Percentiles rank a stretch among this genome's conserved stretches.
Conservation (phyloP, 2,888 invertebrate genomes). For the Invenusta paracnida region DNA sequence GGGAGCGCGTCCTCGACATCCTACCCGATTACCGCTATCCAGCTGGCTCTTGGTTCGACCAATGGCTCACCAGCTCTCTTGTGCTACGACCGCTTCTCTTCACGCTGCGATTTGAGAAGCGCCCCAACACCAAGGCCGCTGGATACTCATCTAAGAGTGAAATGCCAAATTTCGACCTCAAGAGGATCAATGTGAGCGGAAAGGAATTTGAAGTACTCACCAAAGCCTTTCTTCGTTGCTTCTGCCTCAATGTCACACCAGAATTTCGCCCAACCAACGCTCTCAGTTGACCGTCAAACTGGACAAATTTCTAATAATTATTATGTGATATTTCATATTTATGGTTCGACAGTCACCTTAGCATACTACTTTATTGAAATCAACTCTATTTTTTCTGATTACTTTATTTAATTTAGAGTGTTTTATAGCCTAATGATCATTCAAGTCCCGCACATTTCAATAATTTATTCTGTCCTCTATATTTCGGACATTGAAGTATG, state of each 20-base stretch:
- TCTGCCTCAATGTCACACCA: neutral
- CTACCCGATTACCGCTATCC: neutral
- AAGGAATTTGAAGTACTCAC: neutral
- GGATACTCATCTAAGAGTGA: neutral
- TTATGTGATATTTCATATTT: too few species aligned
- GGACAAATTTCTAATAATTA: too few species aligned
- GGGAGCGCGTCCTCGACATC: neutral
- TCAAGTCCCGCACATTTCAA: too few species aligned
- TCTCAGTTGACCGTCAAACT: too few species aligned
- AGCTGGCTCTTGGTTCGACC: neutral
- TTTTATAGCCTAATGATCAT: too few species aligned
- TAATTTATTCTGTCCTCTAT: too few species aligned
- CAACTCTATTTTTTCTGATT: too few species aligned
- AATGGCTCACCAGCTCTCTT: neutral
- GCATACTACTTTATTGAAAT: too few species aligned
- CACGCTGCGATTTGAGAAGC: neutral
- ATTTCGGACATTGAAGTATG: too few species aligned
- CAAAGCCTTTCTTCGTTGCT: neutral
- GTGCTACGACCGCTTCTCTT: neutral
- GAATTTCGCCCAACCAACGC: too few species aligned
- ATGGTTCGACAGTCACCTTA: too few species aligned
- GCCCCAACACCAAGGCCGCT: neutral
- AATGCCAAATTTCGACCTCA: neutral
- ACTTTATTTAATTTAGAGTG: too few species aligned
- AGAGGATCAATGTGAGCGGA: neutral